Percentiles rank a stretch among this genome's conserved stretches.
Conservation (phyloP, 2,888 invertebrate species). For the Meteorus cinctellus region DNA sequence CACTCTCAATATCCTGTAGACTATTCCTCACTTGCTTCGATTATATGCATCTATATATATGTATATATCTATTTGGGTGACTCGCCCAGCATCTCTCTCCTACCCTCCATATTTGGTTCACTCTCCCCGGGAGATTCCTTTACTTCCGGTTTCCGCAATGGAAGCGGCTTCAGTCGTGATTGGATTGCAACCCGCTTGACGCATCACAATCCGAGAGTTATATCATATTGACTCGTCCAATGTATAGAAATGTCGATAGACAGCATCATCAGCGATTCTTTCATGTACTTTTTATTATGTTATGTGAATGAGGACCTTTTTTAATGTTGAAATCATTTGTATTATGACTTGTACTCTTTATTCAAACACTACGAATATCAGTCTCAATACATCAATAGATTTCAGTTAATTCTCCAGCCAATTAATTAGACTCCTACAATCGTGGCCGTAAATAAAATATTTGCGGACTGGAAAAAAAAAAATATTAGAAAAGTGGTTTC, state of each 20-base stretch:
- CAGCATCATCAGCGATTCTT: neutral
- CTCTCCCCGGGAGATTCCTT: conserved; percentile 63
- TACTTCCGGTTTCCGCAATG: conserved; percentile 69
- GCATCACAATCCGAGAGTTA: conserved; percentile 35
- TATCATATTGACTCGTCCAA: conserved; percentile 50
- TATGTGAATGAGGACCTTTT: too few relatives aligned
- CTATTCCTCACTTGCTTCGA: conserved; percentile 45
- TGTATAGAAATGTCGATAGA: conserved; percentile 56
- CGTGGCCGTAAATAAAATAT: too few relatives aligned
- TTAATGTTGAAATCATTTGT: too few relatives aligned
- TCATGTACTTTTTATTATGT: neutral
- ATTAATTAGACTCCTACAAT: too few relatives aligned
- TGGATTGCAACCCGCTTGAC: conserved; percentile 52
- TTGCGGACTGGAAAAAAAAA: too few relatives aligned
- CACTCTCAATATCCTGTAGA: conserved; percentile 71
- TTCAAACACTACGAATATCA: too few relatives aligned
- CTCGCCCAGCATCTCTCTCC: neutral
- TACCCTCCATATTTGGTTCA: conserved; percentile 28
- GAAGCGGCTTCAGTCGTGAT: conserved; percentile 64
- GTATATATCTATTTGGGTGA: neutral
- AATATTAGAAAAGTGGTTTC: too few relatives aligned
- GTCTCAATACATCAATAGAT: too few relatives aligned
- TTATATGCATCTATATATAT: conserved; percentile 33
- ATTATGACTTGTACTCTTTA: too few relatives aligned
- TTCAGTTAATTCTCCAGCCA: too few relatives aligned